Conservation (phyloP, 1,140 invertebrate species). For the Drosophila baimaii region DNA sequence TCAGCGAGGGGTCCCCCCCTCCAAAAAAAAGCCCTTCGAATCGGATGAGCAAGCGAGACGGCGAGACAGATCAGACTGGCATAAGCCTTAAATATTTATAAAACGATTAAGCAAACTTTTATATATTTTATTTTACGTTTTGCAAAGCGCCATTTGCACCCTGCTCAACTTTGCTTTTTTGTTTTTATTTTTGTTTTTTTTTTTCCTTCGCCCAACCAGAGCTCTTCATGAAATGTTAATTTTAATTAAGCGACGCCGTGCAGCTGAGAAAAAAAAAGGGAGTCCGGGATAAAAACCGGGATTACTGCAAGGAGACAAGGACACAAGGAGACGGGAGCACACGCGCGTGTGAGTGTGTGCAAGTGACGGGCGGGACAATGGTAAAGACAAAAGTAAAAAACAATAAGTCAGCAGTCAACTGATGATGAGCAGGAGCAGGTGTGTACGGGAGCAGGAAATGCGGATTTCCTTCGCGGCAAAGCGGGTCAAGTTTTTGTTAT, state of each 20-base stretch:
- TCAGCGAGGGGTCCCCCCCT: constrained; percentile 17
- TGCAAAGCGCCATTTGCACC: constrained; percentile 14
- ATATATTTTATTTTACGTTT: constrained; percentile 32
- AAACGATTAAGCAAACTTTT: constrained; percentile 52
- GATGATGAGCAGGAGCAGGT: constrained; percentile 34
- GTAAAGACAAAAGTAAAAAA: constrained; percentile 58
- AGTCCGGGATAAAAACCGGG: constrained; percentile 8
- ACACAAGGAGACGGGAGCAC: constrained; percentile 5
- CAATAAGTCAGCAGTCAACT: constrained; percentile 26
- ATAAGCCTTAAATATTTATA: constrained; percentile 68
- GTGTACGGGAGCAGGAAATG: constrained; percentile 31
- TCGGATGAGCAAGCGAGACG: background rate
- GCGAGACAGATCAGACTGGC: constrained; percentile 39
- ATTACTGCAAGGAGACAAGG: too few relatives aligned
- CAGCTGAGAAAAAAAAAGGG: constrained; percentile 42
- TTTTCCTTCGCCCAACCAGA: constrained; percentile 19
- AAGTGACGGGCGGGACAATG: constrained; percentile 11
- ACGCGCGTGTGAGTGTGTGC: background rate
- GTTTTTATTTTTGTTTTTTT: constrained; percentile 18
- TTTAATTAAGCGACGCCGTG: constrained; percentile 68
- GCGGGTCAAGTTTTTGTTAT: constrained; percentile 81
- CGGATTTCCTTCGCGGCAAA: constrained; percentile 56
- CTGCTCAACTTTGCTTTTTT: constrained; percentile 2
- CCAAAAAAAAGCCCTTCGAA: constrained; percentile 11
- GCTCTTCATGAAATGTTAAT: constrained; percentile 78